Base-by-base conservation (phyloP, 2,113 vertebrate genomes). In the Chaetops frenatus region DNA sequence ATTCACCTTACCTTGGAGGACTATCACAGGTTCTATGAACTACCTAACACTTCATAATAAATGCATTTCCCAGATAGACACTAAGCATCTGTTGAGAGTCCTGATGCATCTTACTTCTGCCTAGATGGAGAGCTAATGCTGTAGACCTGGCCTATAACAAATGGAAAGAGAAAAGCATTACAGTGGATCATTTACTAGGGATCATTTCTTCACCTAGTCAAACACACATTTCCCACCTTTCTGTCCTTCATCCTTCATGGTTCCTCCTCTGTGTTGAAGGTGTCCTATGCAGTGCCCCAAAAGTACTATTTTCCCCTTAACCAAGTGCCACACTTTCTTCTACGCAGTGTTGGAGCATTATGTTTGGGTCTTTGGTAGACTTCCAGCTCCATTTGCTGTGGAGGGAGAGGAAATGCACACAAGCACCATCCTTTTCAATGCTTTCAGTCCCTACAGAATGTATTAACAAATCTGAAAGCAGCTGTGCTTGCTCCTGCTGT, bases 41-140 rank as follows among this genome's bases (percentile, higher is more conserved):
- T 25, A 80, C 42, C 10, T 89, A 79, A 91, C 84, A 67, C 57
- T 92, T 81, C 20, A 44, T 45, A 72, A 61, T 42, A 89, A 92
- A 71, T 91, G 14, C 8, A n/a, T 90, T 95, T 78, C 28, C 42
- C 83, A 92, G 80, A 8, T 25, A 80, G 1, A 81, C 44, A 56
- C 7, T 29, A 53, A 71, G 36, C 65, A 51, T 45, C 21, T 94
- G 57, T 48, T 29, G 19, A 10, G 16, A 31, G 29, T 22, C 18
- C 82, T 25, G 4, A 2, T 70, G 7, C 54, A 54, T 66, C 72
- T 93, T 57, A 44, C 23, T 54, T 94, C 57, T 81, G 5, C 33
- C 31, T 86, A 29, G 60, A 24, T 25, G 31, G 28, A 80, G 33
- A 70, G 27, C 22, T 72, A 36, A 45, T 84, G 47, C 38, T 81